Conservation (phyloP, 1,140 invertebrate species). For the Drosophila equinoxialis region DNA sequence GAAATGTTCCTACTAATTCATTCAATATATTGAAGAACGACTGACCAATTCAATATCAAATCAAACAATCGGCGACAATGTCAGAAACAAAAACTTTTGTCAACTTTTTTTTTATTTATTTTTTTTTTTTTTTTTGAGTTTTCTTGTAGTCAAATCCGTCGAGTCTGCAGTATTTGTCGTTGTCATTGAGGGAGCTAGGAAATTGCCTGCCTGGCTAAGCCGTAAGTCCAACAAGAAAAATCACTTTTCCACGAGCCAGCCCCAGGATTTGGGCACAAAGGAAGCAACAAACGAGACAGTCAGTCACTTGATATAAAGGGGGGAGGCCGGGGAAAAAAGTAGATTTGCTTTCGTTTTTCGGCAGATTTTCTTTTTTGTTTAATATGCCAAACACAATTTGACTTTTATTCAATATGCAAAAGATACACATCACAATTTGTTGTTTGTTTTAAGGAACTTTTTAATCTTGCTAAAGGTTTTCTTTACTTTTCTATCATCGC, state of each 20-base stretch:
- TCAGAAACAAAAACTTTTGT: neutral
- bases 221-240: slow-evolving; percentile 76
- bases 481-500: neutral
- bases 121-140: neutral
- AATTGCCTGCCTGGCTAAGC: slow-evolving; percentile 70
- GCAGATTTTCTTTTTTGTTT: slow-evolving; percentile 50
- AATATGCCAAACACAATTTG: slow-evolving; percentile 80
- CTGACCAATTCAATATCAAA: slow-evolving; percentile 5
- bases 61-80: slow-evolving; percentile 16
- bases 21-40: slow-evolving; percentile 6
- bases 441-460: slow-evolving; percentile 57
- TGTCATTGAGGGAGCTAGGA: slow-evolving; percentile 17
- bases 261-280: slow-evolving; percentile 22
- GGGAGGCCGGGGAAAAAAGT: neutral
- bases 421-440: slow-evolving; percentile 72
- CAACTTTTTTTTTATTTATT: neutral
- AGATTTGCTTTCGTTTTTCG: slow-evolving; percentile 72
- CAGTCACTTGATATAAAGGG: neutral
- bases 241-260: slow-evolving; percentile 61
- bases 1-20: neutral
- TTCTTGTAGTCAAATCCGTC: slow-evolving; percentile 54
- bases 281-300: neutral
- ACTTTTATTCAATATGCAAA: slow-evolving; percentile 80
- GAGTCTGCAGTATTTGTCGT: slow-evolving; percentile 37
- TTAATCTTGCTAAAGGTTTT: slow-evolving; percentile 47